Base-by-base conservation (phyloP, 2,888 invertebrate genomes). In the Xanthorhoe designata region DNA sequence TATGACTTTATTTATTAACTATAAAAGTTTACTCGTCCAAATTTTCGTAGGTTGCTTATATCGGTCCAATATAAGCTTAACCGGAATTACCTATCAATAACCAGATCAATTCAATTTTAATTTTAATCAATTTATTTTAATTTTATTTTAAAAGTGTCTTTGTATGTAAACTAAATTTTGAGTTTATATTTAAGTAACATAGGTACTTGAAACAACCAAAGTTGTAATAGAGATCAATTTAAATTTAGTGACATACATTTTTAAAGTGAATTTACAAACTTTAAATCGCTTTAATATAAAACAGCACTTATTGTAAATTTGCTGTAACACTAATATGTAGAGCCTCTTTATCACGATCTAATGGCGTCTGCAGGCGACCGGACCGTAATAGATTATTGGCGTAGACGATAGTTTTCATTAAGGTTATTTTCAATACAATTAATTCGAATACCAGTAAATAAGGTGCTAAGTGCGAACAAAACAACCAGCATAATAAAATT, bases 341-440 rank as follows among this genome's bases (percentile, higher is more conserved):
- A 67, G 62, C 67, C 70, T 71, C 66, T 75, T 68, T 60, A 75
- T 69, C 70, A 70, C 61, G 68, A 64, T 71, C 77, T 82, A 84
- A 85, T 82, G 70, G 80, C 78, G 78, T 83, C 86, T 86, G 87
- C 82, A 78, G 68, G 69, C 72, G 85, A 85, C 82, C 82, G 75
- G 76, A 82, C 82, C 78, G 82, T 81, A 83, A 83, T 80, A 82
- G 79, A 84, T 85, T 85, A 85, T 83, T 84, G 78, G 75, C 73
- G 69, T 71, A 71, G 72, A 77, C 78, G 78, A 84, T 87, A 85
- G 87, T 87, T 87, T 86, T 87, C 85, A 84, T 85, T 82, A 83
- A 71, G 74, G 76, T 76, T 73, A 77, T 81, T 70, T 64, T 53
- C 15, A 54, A n/a, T 51, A 57, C 67, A 56, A 24, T n/a, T 24